Evolutionary conservation across 2,113 vertebrate genomes (phyloP), one percentile per base, ranked within the genome.

Genomic region (Centropus unirufus): DNA sequence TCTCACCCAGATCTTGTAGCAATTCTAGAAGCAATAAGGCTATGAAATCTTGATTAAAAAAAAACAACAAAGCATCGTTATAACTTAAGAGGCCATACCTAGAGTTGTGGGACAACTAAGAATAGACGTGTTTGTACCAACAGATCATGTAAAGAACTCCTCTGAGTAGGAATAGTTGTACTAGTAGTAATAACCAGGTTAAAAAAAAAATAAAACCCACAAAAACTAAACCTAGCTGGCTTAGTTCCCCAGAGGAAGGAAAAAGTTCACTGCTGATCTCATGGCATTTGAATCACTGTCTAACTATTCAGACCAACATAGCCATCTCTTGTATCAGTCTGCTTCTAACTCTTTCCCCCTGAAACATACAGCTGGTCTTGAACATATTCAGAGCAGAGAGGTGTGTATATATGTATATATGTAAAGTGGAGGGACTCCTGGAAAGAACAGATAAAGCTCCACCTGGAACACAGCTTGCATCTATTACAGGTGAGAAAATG

Each of bases 231-330:
- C 36, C 26, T 15, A 26, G 12, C 2, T 36, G 29, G 72, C 55
- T 69, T 49, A 29, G 46, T 92, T 89, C 75, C 39, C n/a, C 39
- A 26, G 52, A 92, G 59, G 82, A 93, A 93, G 88, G 75, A 83
- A 67, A 93, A 96, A 87, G 80, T 90, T 82, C 52, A 64, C 32
- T 55, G 32, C 47, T 75, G 61, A 68, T 64, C 42, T 80, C 83
- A 59, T 17, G 34, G 61, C 49, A 88, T 82, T n/a, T 69, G 36
- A 93, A 72, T 92, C 68, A 51, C 20, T 7, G 2, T 36, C 66
- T 78, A 89, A 93, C 72, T 82, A 85, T 20, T 78, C 79, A 78
- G 57, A 92, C 8, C 39, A 87, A 54, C 49, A 49, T 23, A 66
- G 8, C 8, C 30, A 90, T 23, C 40, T 73, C 77, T 47, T 63